These are phyloP conservation scores for Anoplius nigerrimus DNA, from an alignment of 2,888 invertebrate species.

Conservation along the genomic window DNA sequence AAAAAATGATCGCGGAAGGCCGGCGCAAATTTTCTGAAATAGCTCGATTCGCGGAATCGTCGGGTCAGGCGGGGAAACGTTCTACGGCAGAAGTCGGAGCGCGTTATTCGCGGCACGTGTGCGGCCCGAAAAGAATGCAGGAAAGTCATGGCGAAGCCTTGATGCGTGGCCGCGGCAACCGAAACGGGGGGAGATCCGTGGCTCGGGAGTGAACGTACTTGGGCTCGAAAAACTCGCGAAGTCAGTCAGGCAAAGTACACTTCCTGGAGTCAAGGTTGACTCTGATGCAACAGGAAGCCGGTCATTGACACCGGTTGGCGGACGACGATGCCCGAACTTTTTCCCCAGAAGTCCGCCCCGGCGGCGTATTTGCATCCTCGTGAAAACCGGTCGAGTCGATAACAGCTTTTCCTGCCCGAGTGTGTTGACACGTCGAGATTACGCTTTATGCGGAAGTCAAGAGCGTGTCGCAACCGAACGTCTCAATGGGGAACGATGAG, in stretches of 20 bases:
- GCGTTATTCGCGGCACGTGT: background rate
- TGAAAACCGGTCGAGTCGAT: no score
- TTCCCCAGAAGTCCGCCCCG: background rate
- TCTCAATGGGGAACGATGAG: no score
- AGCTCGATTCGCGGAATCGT: no score
- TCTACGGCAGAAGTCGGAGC: no score
- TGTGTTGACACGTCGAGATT: no score
- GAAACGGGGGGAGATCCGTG: conserved; percentile 10
- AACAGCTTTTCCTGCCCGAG: no score
- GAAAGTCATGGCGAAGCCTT: conserved; percentile 3
- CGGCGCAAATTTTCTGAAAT: no score
- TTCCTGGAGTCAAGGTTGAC: conserved; percentile 72
- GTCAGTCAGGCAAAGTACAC: conserved; percentile 56
- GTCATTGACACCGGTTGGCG: conserved; percentile 62
- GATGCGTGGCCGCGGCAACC: background rate
- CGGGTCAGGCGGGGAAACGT: no score
- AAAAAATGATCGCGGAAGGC: no score
- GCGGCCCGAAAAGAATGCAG: background rate
- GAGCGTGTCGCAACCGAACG: no score
- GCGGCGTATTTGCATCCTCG: no score
- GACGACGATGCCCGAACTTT: background rate
- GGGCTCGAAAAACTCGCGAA: conserved; percentile 53
- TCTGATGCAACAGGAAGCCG: conserved; percentile 73
- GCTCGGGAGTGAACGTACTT: conserved; percentile 59
- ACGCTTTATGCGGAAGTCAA: no score